Conservation (phyloP, 2,888 invertebrate species). For the Stenolophus ochropezus region DNA sequence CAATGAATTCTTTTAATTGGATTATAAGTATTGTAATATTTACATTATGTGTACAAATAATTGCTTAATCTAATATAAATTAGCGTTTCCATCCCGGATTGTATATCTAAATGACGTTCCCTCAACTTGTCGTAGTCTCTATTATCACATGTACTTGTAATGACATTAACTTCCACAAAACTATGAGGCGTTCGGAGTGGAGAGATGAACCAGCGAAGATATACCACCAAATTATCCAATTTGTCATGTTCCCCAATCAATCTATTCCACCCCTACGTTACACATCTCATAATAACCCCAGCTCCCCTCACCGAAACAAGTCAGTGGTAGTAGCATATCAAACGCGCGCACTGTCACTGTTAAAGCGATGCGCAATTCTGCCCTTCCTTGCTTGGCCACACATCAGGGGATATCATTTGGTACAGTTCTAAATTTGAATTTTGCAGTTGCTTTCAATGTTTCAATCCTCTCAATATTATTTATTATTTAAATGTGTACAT, state of each 20-base stretch:
- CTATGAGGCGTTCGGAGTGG: neutral
- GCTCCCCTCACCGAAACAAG: neutral
- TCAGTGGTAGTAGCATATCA: neutral
- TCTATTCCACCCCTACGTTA: constrained; percentile 16
- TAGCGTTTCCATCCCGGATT: neutral
- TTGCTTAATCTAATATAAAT: neutral
- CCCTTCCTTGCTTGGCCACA: neutral
- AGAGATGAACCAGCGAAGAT: constrained; percentile 18
- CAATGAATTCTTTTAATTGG: too few species aligned
- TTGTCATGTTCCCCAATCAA: constrained; percentile 29
- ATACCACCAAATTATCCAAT: constrained; percentile 33
- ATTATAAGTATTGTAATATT: too few species aligned
- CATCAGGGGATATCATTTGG: too few species aligned
- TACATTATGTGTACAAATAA: too few species aligned
- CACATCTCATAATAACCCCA: constrained; percentile 9
- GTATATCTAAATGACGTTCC: neutral
- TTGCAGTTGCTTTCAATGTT: too few species aligned
- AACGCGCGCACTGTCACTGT: neutral
- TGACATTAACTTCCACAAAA: constrained; percentile 17
- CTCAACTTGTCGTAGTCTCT: neutral
- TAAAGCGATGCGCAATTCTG: neutral
- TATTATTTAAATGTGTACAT: too few species aligned
- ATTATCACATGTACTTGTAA: constrained; percentile 10
- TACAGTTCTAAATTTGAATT: too few species aligned
- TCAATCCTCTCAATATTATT: too few species aligned